Evolutionary conservation across 1,140 invertebrate species (phyloP).

Genomic region (Drosophila bocqueti): DNA sequence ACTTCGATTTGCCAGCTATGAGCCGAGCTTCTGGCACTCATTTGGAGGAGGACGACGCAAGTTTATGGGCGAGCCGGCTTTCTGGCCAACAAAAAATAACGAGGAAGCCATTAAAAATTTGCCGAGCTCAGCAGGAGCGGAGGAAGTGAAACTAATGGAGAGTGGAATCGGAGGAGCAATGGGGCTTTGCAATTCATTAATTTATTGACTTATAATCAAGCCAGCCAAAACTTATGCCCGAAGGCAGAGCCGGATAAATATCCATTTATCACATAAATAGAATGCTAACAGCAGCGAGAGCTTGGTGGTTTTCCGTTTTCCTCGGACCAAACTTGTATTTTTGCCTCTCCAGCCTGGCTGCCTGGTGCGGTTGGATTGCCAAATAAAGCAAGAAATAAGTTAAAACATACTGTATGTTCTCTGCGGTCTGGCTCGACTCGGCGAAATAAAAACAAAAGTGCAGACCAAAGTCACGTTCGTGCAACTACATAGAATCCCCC

Average conservation of each 20-base stretch:
- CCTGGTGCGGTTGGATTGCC: conserved; percentile 42
- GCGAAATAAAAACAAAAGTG: conserved; percentile 42
- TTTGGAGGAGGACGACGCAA: conserved; percentile 16
- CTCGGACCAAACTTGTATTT: conserved; percentile 38
- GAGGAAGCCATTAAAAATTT: conserved; percentile 55
- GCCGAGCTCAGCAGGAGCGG: conserved; percentile 31
- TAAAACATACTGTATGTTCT: conserved; percentile 48
- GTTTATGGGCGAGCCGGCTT: conserved; percentile 17
- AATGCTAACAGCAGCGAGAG: conserved; percentile 34
- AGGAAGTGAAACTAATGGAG: conserved; percentile 32
- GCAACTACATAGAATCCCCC: conserved; percentile 4
- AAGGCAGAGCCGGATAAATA: conserved; percentile 55
- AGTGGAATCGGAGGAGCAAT: conserved; percentile 10
- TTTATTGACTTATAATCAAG: conserved; percentile 79
- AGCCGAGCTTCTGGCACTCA: conserved; percentile 14
- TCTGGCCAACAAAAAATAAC: conserved; percentile 33
- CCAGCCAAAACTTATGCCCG: conserved; percentile 52
- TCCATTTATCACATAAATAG: conserved; percentile 62
- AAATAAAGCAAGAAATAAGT: conserved; percentile 62
- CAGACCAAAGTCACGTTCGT: conserved; percentile 44
- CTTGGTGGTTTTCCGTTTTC: conserved; percentile 33
- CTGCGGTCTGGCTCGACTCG: conserved; percentile 44
- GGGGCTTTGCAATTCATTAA: conserved; percentile 70
- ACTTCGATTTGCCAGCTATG: conserved; percentile 30
- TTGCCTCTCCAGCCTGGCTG: conserved; percentile 36